Conservation (phyloP, 1,140 invertebrate species). For the Geopemphigus sp. region DNA sequence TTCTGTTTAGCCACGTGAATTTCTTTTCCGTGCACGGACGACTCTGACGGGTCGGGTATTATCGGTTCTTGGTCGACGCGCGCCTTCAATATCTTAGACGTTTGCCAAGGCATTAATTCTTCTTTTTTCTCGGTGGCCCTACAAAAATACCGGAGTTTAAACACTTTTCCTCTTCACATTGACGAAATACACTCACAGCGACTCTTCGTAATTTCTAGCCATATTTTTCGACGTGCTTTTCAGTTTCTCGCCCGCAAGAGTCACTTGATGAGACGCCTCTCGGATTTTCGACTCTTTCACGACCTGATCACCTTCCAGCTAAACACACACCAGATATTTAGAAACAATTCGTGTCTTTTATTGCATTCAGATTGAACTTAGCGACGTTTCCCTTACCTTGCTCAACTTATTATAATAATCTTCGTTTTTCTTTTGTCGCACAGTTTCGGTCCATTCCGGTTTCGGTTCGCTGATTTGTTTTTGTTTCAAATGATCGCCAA, state of each 20-base stretch:
- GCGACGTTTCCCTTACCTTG: constrained; percentile 57
- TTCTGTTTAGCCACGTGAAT: constrained; percentile 83
- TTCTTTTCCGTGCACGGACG: constrained; percentile 82
- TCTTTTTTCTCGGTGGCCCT: constrained; percentile 56
- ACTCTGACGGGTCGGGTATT: constrained; percentile 54
- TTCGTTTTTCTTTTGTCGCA: constrained; percentile 76
- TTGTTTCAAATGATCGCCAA: constrained; percentile 64
- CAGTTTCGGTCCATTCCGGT: constrained; percentile 79
- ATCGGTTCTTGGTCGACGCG: constrained; percentile 6
- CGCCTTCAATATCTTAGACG: constrained; percentile 49
- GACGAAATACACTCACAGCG: constrained; percentile 66
- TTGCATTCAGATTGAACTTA: too few species aligned
- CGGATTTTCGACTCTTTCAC: constrained; percentile 75
- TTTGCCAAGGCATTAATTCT: constrained; percentile 55
- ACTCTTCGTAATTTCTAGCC: constrained; percentile 80
- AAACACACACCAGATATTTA: constrained; percentile 39
- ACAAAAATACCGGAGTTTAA: background rate
- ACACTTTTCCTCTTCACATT: background rate
- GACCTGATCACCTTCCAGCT: constrained; percentile 78
- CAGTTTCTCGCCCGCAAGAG: constrained; percentile 79
- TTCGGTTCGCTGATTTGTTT: constrained; percentile 71
- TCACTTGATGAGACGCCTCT: constrained; percentile 76
- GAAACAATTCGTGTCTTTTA: too few species aligned
- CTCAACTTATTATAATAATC: constrained; percentile 81
- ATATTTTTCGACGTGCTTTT: constrained; percentile 75